These are phyloP conservation scores for Gymnopithys bicolor DNA, from an alignment of 2,797 vertebrate species.

Conservation along the genomic window DNA sequence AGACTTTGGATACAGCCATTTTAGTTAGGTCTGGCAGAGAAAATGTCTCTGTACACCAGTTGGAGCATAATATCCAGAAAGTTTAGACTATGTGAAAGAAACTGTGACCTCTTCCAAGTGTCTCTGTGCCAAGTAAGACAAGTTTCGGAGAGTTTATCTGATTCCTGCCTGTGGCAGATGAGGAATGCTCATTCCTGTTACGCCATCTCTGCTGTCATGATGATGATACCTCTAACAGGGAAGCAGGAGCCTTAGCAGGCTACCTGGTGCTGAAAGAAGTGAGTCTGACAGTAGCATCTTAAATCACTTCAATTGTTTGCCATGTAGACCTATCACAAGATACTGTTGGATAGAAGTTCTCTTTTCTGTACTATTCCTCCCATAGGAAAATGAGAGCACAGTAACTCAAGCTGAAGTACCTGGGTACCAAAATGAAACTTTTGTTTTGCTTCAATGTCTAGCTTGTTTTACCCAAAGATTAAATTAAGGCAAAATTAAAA, in stretches of 20 bases:
- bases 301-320: neutral
- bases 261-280: neutral
- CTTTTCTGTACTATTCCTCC: neutral
- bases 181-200: neutral
- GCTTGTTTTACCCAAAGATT: neutral
- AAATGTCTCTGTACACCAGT: neutral
- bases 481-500: slow-evolving; percentile 5
- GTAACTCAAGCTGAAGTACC: neutral
- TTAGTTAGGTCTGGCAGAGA: neutral
- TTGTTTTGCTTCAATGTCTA: neutral
- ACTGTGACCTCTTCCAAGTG: neutral
- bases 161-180: neutral
- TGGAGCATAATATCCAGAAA: neutral
- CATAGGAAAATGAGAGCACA: neutral
- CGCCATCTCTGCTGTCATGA: neutral
- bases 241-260: neutral
- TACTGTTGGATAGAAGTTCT: neutral
- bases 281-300: neutral
- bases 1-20: neutral
- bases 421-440: neutral
- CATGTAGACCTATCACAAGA: neutral
- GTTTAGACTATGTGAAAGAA: neutral
- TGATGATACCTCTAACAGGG: neutral
- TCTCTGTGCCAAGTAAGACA: neutral
- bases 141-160: neutral